phyloP scores from a whole-genome alignment of 2,888 invertebrate species.

The Macaria notata region DNA sequence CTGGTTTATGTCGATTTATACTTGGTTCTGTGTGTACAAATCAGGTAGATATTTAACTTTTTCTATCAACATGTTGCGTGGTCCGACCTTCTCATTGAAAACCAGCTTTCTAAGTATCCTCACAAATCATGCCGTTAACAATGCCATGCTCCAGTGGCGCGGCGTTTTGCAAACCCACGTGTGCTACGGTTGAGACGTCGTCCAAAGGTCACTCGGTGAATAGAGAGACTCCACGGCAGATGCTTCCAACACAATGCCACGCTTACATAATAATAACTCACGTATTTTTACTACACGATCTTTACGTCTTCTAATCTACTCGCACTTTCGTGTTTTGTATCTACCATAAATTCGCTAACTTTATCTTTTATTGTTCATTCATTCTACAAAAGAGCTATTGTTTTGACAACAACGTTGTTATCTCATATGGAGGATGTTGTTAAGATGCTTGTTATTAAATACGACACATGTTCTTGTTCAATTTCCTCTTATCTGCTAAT shows the following conservation, averaged over 20 bases:
- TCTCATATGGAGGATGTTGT: constrained; percentile 29
- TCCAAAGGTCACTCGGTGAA: constrained; percentile 68
- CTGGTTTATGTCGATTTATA: too few relatives aligned
- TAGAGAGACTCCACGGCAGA: constrained; percentile 63
- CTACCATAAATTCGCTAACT: constrained; percentile 48
- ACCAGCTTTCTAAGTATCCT: too few relatives aligned
- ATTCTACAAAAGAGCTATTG: constrained; percentile 43
- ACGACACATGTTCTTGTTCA: constrained; percentile 24
- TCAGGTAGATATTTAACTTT: too few relatives aligned
- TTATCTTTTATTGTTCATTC: constrained; percentile 53
- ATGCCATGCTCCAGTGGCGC: constrained; percentile 29
- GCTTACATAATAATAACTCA: constrained; percentile 47
- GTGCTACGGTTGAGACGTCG: constrained; percentile 37
- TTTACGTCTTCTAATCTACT: constrained; percentile 13
- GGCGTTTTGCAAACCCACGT: constrained; percentile 58
- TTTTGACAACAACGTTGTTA: constrained; percentile 38
- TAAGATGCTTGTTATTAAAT: constrained; percentile 36
- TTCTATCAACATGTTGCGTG: too few relatives aligned
- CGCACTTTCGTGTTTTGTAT: constrained; percentile 27
- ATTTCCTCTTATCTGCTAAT: constrained; percentile 22
- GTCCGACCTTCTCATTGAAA: too few relatives aligned
- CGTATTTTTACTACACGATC: constrained; percentile 25
- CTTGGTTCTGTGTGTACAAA: too few relatives aligned
- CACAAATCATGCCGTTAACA: constrained; percentile 34
- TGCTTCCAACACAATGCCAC: constrained; percentile 59